These are phyloP conservation scores for Periophthalmus magnuspinnatus DNA, from an alignment of 2,797 vertebrate genomes.

Conservation along the genomic window DNA sequence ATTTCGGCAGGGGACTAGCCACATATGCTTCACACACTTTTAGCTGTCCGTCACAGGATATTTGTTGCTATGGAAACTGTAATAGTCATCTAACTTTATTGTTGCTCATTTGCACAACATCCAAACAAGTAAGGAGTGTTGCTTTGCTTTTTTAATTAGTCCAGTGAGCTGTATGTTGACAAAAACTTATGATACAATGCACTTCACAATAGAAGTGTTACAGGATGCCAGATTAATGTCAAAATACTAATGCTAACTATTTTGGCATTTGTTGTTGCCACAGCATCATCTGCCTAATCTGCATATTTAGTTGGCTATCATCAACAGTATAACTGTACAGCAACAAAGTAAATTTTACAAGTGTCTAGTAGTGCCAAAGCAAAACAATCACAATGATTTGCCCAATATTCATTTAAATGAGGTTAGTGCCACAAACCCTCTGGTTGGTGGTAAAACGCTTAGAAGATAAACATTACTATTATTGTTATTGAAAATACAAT, in stretches of 20 bases:
- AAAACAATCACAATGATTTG: neutral
- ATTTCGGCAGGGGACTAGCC: neutral
- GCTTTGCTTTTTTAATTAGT: constrained; percentile 5
- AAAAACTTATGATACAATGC: neutral
- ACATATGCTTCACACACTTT: constrained; percentile 1
- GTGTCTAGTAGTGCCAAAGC: neutral
- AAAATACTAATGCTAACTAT: neutral
- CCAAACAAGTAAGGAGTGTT: neutral
- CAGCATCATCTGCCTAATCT: neutral
- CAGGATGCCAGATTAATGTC: neutral
- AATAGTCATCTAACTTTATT: constrained; percentile 7
- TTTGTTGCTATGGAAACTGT: constrained; percentile 39
- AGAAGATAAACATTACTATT: no score
- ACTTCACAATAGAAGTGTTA: neutral
- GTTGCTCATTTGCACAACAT: constrained; percentile 3
- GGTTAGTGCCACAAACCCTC: no score
- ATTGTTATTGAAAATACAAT: no score
- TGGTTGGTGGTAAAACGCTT: no score
- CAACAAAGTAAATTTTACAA: neutral
- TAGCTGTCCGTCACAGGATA: constrained; percentile 11
- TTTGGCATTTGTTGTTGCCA: neutral
- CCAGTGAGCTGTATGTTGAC: neutral
- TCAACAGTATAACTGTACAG: neutral
- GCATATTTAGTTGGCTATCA: neutral
- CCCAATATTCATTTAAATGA: no score